Evolutionary conservation across 2,797 vertebrate species (phyloP), one percentile per base, ranked within the genome.

Genomic region (Poliocrania exsul): DNA sequence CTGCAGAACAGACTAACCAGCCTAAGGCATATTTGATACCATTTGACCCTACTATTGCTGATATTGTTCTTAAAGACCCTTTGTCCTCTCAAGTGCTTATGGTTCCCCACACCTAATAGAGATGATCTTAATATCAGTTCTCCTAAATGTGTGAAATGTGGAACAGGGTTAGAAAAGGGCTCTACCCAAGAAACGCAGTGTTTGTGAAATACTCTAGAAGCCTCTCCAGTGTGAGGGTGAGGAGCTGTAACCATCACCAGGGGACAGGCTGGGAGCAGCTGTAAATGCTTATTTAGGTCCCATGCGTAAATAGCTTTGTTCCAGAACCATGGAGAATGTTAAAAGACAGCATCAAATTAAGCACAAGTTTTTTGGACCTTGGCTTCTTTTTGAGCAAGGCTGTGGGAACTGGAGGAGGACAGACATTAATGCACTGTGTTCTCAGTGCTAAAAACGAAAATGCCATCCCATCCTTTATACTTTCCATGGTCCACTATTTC

Each of bases 231-330:
- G 38, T 78, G 64, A 89, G 56, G 53, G 53, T 74, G 31, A 94
- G 58, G 42, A 93, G 75, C 62, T 92, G 86, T 86, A 90, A 93
- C 38, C 72, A 92, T 72, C 84, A 72, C n/a, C 54, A 69, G 46
- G 14, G 9, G 80, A 50, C 93, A 93, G 92, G 26, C 69, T 69
- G 73, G 65, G 56, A 89, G 92, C 96, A 96, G 93, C 95, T 96
- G 93, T 69, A 85, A 93, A 78, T 0, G 2, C 71, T 77, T 96
- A 94, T 96, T 96, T 93, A 92, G 72, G 35, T 81, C 44, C 49
- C 37, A 61, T 0, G 0, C 3, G 8, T 53, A 94, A 94, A 96
- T 91, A 95, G 66, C 66, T 93, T 89, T 88, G 62, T 42, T 93
- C 42, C 56, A 92, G 71, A 93, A 95, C 21, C 64, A 93, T 1